phyloP scores from a whole-genome alignment of 2,113 vertebrate species.

The Lichenostomus cassidix region DNA sequence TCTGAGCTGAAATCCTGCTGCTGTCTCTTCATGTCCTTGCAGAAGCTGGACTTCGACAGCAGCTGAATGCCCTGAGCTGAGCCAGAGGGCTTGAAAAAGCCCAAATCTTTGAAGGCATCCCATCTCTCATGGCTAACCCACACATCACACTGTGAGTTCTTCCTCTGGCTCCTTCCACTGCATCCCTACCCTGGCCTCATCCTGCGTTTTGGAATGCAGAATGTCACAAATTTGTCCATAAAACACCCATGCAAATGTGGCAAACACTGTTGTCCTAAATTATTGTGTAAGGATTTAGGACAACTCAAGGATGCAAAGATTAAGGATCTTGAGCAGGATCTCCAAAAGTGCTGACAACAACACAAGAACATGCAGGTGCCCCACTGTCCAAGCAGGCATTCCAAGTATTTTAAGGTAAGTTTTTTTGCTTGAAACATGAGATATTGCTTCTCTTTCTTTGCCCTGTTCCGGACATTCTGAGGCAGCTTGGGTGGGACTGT shows the following conservation, averaged over 20 bases:
- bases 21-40: not conserved
- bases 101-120: not conserved
- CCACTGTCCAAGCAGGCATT: not conserved
- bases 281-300: not conserved
- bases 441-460: not conserved
- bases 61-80: not conserved
- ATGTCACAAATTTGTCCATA: not conserved
- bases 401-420: not conserved
- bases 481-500: not conserved
- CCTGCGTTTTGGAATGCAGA: not conserved
- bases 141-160: not conserved
- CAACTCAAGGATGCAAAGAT: not conserved
- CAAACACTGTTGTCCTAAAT: not conserved
- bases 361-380: not conserved
- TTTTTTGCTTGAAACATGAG: not conserved
- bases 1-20: not conserved
- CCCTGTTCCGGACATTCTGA: not conserved
- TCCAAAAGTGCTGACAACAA: not conserved
- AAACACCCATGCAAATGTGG: not conserved
- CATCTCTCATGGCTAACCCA: not conserved
- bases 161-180: not conserved
- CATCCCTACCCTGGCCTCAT: too few species aligned
- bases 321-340: not conserved
- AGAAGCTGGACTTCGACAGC: not conserved
- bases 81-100: not conserved